Percentiles rank a stretch among this genome's conserved stretches.
These are phyloP conservation scores for Strigamia maritima DNA, from an alignment of 2,888 invertebrate genomes.

Conservation along the genomic window DNA sequence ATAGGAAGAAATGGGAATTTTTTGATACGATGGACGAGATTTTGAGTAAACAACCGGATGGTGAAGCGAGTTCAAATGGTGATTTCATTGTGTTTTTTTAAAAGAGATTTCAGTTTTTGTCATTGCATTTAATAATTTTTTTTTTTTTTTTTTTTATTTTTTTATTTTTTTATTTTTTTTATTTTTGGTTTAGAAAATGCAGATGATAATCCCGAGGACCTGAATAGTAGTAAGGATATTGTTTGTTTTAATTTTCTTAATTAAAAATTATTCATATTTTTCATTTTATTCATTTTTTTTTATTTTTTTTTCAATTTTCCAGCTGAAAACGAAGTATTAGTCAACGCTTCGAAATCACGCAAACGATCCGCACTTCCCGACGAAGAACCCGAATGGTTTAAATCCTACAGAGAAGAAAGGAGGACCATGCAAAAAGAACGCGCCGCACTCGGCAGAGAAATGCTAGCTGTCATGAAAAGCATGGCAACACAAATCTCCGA, in stretches of 20 bases:
- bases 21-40: background rate
- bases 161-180: background rate
- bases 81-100: too few species aligned
- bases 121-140: too few species aligned
- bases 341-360: background rate
- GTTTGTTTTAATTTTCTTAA: too few species aligned
- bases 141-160: background rate
- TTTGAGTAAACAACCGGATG: background rate
- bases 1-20: background rate
- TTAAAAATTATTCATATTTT: too few species aligned
- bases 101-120: too few species aligned
- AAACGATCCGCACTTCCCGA: background rate
- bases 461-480: background rate
- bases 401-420: background rate
- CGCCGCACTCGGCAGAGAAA: background rate
- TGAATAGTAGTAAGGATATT: background rate
- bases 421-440: background rate
- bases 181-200: background rate
- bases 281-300: too few species aligned
- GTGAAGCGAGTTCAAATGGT: background rate
- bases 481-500: background rate
- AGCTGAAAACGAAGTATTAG: background rate
- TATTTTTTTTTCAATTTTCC: too few species aligned
- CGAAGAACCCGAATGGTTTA: background rate
- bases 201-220: background rate